Conservation (phyloP, 2,113 vertebrate species). For the Siniperca knerii region DNA sequence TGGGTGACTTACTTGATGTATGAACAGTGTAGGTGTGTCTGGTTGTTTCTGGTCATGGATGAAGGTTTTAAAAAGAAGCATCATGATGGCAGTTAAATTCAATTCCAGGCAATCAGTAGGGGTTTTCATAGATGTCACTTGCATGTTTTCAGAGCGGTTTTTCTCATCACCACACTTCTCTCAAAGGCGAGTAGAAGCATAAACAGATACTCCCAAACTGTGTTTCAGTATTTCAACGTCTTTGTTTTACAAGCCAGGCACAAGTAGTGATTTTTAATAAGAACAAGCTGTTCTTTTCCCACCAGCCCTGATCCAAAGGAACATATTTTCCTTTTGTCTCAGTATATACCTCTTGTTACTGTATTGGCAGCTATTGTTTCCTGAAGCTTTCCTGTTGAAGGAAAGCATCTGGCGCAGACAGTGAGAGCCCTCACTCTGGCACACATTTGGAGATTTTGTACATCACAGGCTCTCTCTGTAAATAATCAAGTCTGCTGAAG, state of each 20-base stretch:
- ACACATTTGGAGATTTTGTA: constrained; percentile 35
- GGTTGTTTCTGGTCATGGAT: neutral
- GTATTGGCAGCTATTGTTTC: constrained; percentile 68
- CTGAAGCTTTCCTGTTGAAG: constrained; percentile 67
- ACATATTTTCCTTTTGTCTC: constrained; percentile 32
- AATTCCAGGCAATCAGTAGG: neutral
- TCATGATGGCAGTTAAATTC: neutral
- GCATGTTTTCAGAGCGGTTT: neutral
- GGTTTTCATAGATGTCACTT: constrained; percentile 1
- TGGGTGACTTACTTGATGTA: constrained; percentile 17
- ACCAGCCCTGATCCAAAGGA: neutral
- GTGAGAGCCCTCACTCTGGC: constrained; percentile 45
- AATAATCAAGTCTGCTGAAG: constrained; percentile 35
- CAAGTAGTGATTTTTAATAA: neutral
- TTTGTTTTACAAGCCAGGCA: constrained; percentile 2
- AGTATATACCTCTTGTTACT: constrained; percentile 43
- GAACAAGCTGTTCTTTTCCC: constrained; percentile 41
- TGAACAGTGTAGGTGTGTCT: constrained; percentile 12
- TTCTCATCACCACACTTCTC: neutral
- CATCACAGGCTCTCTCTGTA: constrained; percentile 24
- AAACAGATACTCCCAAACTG: neutral
- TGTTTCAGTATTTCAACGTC: neutral
- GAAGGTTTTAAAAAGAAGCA: neutral
- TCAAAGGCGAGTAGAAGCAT: neutral
- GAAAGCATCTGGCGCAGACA: constrained; percentile 70